A percentile compares a stretch with the other conserved stretches of the same genome.
Evolutionary conservation across 1,140 invertebrate species (phyloP).

Genomic region (Cecropterus lyciades): DNA sequence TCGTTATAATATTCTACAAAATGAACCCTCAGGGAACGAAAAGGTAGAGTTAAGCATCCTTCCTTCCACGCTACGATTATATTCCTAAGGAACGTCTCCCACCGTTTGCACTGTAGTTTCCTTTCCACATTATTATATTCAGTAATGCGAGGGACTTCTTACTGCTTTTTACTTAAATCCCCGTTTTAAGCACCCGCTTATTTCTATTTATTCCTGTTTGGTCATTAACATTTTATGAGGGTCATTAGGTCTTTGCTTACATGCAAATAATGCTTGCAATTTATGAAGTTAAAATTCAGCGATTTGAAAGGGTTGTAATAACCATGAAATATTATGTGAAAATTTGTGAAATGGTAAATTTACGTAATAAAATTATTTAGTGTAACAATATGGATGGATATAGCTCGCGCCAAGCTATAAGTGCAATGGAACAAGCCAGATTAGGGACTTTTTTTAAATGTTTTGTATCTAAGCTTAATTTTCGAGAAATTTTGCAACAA

Average conservation of each 20-base stretch:
- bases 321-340: conserved; percentile 1
- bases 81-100: not conserved
- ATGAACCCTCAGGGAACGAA: not conserved
- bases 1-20: not conserved
- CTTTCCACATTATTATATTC: conserved; percentile 26
- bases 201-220: conserved; percentile 48
- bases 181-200: conserved; percentile 49
- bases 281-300: conserved; percentile 25
- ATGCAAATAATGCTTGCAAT: conserved; percentile 33
- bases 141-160: conserved; percentile 35
- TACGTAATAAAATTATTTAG: conserved; percentile 1
- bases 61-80: not conserved
- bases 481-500: too few species aligned
- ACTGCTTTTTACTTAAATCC: conserved; percentile 46
- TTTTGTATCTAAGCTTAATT: too few species aligned
- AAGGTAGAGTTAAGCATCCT: not conserved
- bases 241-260: conserved; percentile 36
- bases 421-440: too few species aligned
- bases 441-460: too few species aligned
- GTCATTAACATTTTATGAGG: conserved; percentile 53
- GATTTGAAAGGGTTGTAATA: conserved; percentile 3
- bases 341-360: not conserved
- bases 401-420: too few species aligned
- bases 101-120: conserved; percentile 41
- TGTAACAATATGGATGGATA: too few species aligned